Percentiles rank a stretch among this genome's conserved stretches.
These are phyloP conservation scores for Pseudolycoriella hygida DNA, from an alignment of 2,888 invertebrate genomes.

Conservation along the genomic window DNA sequence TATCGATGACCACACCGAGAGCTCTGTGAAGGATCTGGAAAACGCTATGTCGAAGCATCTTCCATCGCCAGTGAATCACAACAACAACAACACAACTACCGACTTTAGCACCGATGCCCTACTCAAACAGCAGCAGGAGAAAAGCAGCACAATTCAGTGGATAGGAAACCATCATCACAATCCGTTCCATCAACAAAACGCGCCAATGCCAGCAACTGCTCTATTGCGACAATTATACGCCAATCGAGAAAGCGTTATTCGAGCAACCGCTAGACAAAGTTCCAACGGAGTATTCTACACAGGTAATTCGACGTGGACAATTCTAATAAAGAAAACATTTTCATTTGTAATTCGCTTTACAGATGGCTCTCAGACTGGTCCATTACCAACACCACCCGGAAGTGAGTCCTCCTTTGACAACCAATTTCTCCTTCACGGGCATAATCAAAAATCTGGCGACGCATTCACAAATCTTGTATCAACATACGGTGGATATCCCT, in stretches of 20 bases:
- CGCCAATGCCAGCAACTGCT: conserved; percentile 69
- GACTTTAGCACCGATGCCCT: conserved; percentile 78
- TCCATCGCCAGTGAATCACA: conserved; percentile 31
- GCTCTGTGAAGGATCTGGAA: conserved; percentile 68
- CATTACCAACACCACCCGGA: conserved; percentile 80
- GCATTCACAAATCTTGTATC: conserved; percentile 40
- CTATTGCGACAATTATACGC: conserved; percentile 79
- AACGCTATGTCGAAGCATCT: conserved; percentile 94
- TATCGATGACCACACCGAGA: conserved; percentile 25
- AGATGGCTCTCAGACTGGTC: conserved; percentile 48
- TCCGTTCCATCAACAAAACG: conserved; percentile 31
- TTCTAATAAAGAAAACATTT: too few relatives aligned
- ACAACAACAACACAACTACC: conserved; percentile 49
- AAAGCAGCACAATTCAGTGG: conserved; percentile 73
- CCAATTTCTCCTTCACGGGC: conserved; percentile 35
- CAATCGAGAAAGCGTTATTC: conserved; percentile 85
- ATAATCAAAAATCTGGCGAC: conserved; percentile 33
- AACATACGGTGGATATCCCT: conserved; percentile 40
- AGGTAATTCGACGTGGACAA: conserved; percentile 5
- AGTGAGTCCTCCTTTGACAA: conserved; percentile 58
- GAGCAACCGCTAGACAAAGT: conserved; percentile 51
- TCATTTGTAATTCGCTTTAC: conserved; percentile 20
- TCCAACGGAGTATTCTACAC: conserved; percentile 23
- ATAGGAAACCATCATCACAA: conserved; percentile 55
- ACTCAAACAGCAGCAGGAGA: conserved; percentile 47